phyloP scores from a whole-genome alignment of 2,888 invertebrate species.

The Girardia tigrina region DNA sequence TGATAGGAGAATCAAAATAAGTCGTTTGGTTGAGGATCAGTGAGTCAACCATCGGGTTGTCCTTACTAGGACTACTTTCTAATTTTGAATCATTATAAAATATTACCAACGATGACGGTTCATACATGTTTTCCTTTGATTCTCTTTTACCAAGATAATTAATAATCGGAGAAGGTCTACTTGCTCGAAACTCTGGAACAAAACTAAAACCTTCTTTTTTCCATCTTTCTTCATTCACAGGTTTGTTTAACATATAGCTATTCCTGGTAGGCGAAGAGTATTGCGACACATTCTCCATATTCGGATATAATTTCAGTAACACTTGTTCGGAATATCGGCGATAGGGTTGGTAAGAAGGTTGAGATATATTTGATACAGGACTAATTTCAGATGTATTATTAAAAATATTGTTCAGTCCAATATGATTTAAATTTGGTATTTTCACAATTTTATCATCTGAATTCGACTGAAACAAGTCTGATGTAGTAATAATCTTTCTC shows the following conservation, averaged over 20 bases:
- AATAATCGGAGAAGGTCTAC: not conserved
- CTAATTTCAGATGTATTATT: not conserved
- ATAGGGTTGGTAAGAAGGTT: not conserved
- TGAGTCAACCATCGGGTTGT: not conserved
- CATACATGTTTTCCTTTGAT: not conserved
- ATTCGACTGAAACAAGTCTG: not conserved
- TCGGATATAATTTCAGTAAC: not conserved
- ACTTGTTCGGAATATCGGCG: not conserved
- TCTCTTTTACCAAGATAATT: not conserved
- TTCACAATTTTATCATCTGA: conserved; percentile 1
- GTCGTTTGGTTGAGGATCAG: not conserved
- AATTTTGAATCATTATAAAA: not conserved
- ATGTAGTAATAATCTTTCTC: not conserved
- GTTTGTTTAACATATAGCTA: not conserved
- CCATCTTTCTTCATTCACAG: not conserved
- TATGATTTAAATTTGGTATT: not conserved
- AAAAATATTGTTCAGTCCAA: not conserved
- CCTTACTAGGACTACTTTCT: not conserved
- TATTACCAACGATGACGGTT: not conserved
- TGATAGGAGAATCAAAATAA: not conserved
- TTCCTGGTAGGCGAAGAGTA: not conserved
- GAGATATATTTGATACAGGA: not conserved
- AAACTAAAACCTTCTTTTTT: not conserved
- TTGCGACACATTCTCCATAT: not conserved
- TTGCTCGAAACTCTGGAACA: not conserved